Evolutionary conservation across 2,888 invertebrate species (phyloP), one percentile per base, ranked within the genome.

Genomic region (Thyatira batis): DNA sequence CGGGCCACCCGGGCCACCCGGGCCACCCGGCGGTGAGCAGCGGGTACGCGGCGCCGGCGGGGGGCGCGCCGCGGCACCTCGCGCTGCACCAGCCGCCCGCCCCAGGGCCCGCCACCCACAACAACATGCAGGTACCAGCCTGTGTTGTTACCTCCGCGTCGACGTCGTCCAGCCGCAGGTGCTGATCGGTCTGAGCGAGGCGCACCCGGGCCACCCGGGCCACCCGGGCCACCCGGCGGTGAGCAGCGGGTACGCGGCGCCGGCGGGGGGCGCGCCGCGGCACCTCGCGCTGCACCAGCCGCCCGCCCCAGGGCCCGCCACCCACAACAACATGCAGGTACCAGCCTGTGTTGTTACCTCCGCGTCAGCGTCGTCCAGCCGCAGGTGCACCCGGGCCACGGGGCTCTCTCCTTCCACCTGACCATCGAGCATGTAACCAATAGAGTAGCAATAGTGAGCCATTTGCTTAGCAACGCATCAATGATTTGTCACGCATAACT

Each of bases 201-300:
- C 85, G 0, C 89, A 89, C 61, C n/a, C n/a, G n/a, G n/a, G n/a
- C n/a, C n/a, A n/a, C n/a, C n/a, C n/a, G n/a, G n/a, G n/a, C n/a
- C n/a, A n/a, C n/a, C n/a, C n/a, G n/a, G n/a, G n/a, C n/a, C 90
- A 90, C 61, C 88, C 90, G 13, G 78, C 86, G 0, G 91, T 88
- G 23, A 86, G 86, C 67, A 84, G 82, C 54, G 87, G 84, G 57
- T 89, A 89, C 74, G 80, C 88, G 46, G 85, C 84, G 69, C 83
- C 82, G 46, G n/a, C n/a, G n/a, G n/a, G n/a, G n/a, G n/a, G n/a
- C n/a, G n/a, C 88, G 46, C 85, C 84, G 69, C 83, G 82, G 46
- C 79, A 79, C 51, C 72, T 17, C 1, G 39, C 17, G 8, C 17
- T 17, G n/a, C 13, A 89, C 0, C 90, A 90, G 30, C 65, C 69